Percentiles rank a stretch among this genome's conserved stretches.
Evolutionary conservation across 2,888 invertebrate species (phyloP).

Genomic region (Stenodera caucasica): DNA sequence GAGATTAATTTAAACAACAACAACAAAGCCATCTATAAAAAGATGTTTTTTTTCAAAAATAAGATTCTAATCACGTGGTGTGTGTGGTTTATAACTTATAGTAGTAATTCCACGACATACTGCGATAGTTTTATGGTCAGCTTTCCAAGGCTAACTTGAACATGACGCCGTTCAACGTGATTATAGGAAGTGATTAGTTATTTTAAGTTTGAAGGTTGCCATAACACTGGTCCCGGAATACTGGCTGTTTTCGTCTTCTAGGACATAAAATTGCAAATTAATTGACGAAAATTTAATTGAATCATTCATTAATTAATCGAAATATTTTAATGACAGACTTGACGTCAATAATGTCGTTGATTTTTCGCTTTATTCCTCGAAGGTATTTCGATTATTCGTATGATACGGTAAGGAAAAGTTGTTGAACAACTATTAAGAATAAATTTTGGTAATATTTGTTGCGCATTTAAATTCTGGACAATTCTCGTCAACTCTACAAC

Average conservation of each 20-base stretch:
- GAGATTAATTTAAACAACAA: neutral
- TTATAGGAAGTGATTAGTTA: conserved; percentile 47
- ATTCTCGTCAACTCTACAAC: neutral
- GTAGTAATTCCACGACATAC: conserved; percentile 32
- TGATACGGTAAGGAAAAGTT: neutral
- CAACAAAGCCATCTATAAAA: too few relatives aligned
- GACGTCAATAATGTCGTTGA: too few relatives aligned
- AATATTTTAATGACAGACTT: too few relatives aligned
- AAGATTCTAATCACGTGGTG: conserved; percentile 31
- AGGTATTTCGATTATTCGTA: neutral
- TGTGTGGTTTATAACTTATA: conserved; percentile 31
- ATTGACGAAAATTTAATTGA: too few relatives aligned
- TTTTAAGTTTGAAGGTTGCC: conserved; percentile 45
- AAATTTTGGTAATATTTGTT: neutral
- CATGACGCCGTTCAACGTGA: conserved; percentile 45
- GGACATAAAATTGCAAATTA: too few relatives aligned
- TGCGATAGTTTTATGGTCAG: conserved; percentile 39
- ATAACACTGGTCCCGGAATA: conserved; percentile 41
- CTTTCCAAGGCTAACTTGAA: conserved; percentile 45
- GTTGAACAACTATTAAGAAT: neutral
- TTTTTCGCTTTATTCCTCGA: too few relatives aligned
- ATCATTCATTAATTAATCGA: too few relatives aligned
- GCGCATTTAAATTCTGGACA: neutral
- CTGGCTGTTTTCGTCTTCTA: too few relatives aligned
- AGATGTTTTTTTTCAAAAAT: neutral